Percentiles rank a stretch among this genome's conserved stretches.
phyloP scores from a whole-genome alignment of 2,888 invertebrate species.

The Microchrysa polita region DNA sequence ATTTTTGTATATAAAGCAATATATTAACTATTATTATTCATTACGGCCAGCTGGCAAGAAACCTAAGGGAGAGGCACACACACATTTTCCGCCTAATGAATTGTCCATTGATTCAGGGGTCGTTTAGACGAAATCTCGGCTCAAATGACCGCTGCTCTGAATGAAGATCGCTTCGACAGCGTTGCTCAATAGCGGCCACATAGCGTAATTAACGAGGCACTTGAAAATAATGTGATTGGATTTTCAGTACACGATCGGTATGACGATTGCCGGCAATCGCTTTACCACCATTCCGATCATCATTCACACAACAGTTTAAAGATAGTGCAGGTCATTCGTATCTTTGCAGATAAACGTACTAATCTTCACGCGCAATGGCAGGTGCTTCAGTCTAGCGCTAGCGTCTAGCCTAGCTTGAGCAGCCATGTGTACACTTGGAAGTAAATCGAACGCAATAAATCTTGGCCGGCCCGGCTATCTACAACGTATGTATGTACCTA shows the following conservation, averaged over 20 bases:
- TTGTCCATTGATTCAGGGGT: background rate
- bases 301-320: background rate
- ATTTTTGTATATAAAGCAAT: conserved; percentile 2
- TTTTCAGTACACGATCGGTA: background rate
- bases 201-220: conserved; percentile 5
- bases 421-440: background rate
- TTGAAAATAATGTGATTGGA: conserved; percentile 11
- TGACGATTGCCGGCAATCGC: conserved; percentile 4
- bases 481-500: background rate
- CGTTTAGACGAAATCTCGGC: background rate
- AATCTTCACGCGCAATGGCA: background rate
- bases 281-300: background rate
- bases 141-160: background rate
- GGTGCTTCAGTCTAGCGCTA: background rate
- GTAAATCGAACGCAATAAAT: background rate
- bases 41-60: background rate
- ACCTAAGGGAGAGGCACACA: background rate
- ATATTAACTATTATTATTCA: conserved; percentile 11
- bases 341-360: background rate
- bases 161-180: no score
- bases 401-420: no score
- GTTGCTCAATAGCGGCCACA: background rate
- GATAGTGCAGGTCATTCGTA: background rate
- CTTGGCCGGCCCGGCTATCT: background rate
- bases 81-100: background rate